Percentiles rank a stretch among this genome's conserved stretches.
These are phyloP conservation scores for Drosophila guanche DNA, from an alignment of 1,140 invertebrate genomes.

Conservation along the genomic window DNA sequence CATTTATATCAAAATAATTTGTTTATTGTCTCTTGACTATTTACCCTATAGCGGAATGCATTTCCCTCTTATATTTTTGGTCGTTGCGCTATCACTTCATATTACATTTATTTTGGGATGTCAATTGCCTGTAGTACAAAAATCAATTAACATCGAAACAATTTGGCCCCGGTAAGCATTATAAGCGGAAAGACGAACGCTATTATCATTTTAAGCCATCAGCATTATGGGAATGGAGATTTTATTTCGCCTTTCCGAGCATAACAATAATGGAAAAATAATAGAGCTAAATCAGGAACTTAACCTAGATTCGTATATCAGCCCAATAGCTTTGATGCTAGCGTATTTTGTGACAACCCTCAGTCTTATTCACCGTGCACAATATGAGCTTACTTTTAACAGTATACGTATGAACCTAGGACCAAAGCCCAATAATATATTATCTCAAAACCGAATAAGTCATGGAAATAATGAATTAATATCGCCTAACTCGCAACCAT, in stretches of 20 bases:
- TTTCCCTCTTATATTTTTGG: slow-evolving; percentile 32
- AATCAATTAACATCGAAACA: slow-evolving; percentile 86
- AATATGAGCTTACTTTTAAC: slow-evolving; percentile 81
- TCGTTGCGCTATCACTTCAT: slow-evolving; percentile 34
- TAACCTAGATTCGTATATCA: slow-evolving; percentile 89
- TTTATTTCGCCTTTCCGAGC: neutral
- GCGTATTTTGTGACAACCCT: slow-evolving; percentile 89
- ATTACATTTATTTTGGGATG: slow-evolving; percentile 39
- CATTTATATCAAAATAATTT: neutral
- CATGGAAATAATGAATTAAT: neutral
- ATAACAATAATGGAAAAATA: slow-evolving; percentile 85
- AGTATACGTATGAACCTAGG: slow-evolving; percentile 34
- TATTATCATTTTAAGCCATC: neutral
- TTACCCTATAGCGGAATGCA: slow-evolving; percentile 24
- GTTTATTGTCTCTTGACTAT: neutral
- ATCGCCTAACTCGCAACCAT: slow-evolving; percentile 47
- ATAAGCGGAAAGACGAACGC: neutral
- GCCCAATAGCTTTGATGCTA: slow-evolving; percentile 89
- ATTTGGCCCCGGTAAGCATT: slow-evolving; percentile 86
- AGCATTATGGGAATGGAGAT: slow-evolving; percentile 15
- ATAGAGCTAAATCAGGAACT: slow-evolving; percentile 76
- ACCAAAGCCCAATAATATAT: slow-evolving; percentile 7
- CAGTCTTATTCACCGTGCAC: slow-evolving; percentile 87
- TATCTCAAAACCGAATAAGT: neutral
- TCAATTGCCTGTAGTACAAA: slow-evolving; percentile 85